A percentile compares a stretch with the other conserved stretches of the same genome.
These are phyloP conservation scores for Odontamblyopus rebecca DNA, from an alignment of 2,797 vertebrate genomes.

Conservation along the genomic window DNA sequence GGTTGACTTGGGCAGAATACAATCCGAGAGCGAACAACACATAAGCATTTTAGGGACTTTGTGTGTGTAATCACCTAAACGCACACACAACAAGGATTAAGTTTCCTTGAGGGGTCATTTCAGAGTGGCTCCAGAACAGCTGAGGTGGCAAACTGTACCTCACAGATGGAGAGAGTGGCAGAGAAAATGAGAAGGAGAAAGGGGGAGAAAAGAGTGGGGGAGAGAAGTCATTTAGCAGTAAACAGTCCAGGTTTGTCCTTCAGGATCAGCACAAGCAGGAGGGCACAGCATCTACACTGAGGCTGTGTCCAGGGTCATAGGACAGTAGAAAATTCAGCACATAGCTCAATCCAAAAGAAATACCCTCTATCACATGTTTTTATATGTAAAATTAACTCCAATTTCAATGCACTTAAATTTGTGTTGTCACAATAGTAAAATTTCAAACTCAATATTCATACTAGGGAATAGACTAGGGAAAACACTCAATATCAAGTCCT, in stretches of 20 bases:
- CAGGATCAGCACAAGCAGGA: conserved; percentile 70
- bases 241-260: conserved; percentile 75
- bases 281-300: neutral
- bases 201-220: conserved; percentile 1
- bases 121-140: conserved; percentile 73
- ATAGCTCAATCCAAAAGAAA: neutral
- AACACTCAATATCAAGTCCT: no score
- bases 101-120: conserved; percentile 78
- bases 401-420: no score
- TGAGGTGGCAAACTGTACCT: conserved; percentile 73
- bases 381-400: no score
- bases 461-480: no score
- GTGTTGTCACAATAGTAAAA: no score
- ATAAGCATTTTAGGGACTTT: conserved; percentile 45
- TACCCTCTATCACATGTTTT: no score
- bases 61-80: conserved; percentile 20
- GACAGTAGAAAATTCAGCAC: conserved; percentile 15
- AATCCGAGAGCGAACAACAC: conserved; percentile 40
- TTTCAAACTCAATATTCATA: no score
- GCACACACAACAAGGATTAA: conserved; percentile 49
- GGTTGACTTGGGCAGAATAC: conserved; percentile 52
- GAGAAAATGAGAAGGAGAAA: conserved; percentile 43
- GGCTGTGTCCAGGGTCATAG: conserved; percentile 29
- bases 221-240: conserved; percentile 69
- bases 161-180: conserved; percentile 46